Evolutionary conservation across 2,113 vertebrate genomes (phyloP).

Genomic region (Callipepla californica): DNA sequence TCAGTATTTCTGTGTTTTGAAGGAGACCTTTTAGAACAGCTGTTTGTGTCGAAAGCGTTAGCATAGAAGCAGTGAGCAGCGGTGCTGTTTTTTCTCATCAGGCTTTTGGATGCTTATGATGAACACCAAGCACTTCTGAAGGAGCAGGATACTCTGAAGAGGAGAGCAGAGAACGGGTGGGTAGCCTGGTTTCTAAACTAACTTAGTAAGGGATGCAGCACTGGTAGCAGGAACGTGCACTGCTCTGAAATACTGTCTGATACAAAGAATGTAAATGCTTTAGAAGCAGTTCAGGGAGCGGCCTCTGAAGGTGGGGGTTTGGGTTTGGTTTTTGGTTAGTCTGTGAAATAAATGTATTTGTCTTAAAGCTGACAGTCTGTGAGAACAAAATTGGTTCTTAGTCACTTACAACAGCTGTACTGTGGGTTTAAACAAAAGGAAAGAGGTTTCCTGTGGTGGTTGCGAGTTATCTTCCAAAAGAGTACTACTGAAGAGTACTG

Average conservation of each 20-base stretch:
- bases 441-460: not conserved
- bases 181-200: not conserved
- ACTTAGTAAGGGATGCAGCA: rapidly evolving
- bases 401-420: not conserved
- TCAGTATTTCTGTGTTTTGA: rapidly evolving
- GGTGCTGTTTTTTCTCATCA: conserved; percentile 36
- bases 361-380: not conserved
- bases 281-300: not conserved
- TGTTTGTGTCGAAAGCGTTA: rapidly evolving
- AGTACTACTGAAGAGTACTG: not conserved
- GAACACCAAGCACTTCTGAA: conserved; percentile 92
- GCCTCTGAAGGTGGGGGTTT: rapidly evolving
- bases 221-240: rapidly evolving
- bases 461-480: not conserved
- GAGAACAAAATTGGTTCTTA: rapidly evolving
- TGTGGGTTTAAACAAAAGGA: rapidly evolving
- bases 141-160: conserved; percentile 91
- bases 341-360: rapidly evolving
- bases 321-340: not conserved
- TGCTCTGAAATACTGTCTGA: rapidly evolving
- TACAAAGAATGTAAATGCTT: not conserved
- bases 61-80: rapidly evolving
- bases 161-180: conserved; percentile 94
- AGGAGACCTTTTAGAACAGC: rapidly evolving
- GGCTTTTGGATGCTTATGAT: conserved; percentile 90